A percentile compares a stretch with the other conserved stretches of the same genome.
These are phyloP conservation scores for Armadillidium nasatum DNA, from an alignment of 1,140 invertebrate genomes.

Conservation along the genomic window DNA sequence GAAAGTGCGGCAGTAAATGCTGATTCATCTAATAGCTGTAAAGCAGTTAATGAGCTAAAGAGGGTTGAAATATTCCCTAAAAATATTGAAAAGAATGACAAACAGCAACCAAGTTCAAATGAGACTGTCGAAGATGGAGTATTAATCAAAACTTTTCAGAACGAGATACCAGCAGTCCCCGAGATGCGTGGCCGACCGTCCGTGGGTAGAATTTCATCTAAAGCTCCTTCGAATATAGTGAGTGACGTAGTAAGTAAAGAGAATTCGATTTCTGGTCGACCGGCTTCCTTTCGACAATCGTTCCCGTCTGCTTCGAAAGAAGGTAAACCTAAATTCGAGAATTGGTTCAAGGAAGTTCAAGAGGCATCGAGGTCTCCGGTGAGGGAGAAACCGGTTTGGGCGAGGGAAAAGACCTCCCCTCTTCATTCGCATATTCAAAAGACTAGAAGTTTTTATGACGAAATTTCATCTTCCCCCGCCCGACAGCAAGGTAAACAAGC, in stretches of 20 bases:
- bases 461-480: neutral
- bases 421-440: neutral
- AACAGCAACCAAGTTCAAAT: too few relatives aligned
- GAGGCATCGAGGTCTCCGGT: neutral
- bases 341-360: neutral
- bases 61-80: too few relatives aligned
- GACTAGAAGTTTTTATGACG: neutral
- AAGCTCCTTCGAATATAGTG: neutral
- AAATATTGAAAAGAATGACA: too few relatives aligned
- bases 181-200: neutral
- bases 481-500: neutral
- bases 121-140: too few relatives aligned
- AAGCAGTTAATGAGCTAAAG: too few relatives aligned
- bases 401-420: constrained; percentile 2
- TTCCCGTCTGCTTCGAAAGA: neutral
- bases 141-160: neutral
- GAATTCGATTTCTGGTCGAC: neutral
- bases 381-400: neutral
- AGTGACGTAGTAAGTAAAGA: neutral
- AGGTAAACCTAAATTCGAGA: neutral
- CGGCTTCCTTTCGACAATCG: neutral
- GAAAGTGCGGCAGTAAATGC: too few relatives aligned
- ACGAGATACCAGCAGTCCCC: neutral
- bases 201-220: neutral
- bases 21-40: too few relatives aligned